Evolutionary conservation across 2,797 vertebrate species (phyloP), one percentile per base, ranked within the genome.

Genomic region (Brachyrhaphis roseni): DNA sequence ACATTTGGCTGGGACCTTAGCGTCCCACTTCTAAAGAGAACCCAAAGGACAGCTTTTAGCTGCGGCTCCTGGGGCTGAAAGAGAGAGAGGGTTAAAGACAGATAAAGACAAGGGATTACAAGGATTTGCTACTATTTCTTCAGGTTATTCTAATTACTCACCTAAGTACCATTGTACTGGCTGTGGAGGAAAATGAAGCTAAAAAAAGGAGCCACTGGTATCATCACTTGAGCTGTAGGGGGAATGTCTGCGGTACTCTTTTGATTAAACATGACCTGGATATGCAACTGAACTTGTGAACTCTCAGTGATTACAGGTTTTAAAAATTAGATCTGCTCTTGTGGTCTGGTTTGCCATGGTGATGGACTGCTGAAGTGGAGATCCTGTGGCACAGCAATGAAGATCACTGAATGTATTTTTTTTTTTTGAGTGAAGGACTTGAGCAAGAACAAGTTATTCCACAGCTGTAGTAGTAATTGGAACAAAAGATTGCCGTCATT

Each of bases 321-420:
- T 84, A 88, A 81, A 53, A 87, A 84, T 79, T 73, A 64, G 86
- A 83, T 76, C 64, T 87, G 87, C 86, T 82, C 86, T 68, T 87
- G 75, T 78, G 53, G 84, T 84, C 77, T 53, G 78, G 82, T 89
- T 79, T 53, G 82, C 89, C 72, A 78, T 78, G 34, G 81, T 71
- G 76, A 74, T 57, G 80, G 81, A 89, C 82, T 36, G 82, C 81
- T 81, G 80, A 87, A 77, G 81, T 62, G 3, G 7, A 20, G 80
- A 55, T 83, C 64, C 20, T 41, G 18, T 36, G 36, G 18, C 84
- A 76, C 78, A 20, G 79, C 81, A 89, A 92, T 92, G 89, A 92
- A 92, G 91, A 93, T 91, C 88, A 87, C 85, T 92, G 91, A 93
- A 94, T 93, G 89, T 93, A 91, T 93, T 90, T 51, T 6, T 47